Percentiles rank a stretch among this genome's conserved stretches.
Evolutionary conservation across 2,113 vertebrate genomes (phyloP).

Genomic region (Lethenteron reissneri): DNA sequence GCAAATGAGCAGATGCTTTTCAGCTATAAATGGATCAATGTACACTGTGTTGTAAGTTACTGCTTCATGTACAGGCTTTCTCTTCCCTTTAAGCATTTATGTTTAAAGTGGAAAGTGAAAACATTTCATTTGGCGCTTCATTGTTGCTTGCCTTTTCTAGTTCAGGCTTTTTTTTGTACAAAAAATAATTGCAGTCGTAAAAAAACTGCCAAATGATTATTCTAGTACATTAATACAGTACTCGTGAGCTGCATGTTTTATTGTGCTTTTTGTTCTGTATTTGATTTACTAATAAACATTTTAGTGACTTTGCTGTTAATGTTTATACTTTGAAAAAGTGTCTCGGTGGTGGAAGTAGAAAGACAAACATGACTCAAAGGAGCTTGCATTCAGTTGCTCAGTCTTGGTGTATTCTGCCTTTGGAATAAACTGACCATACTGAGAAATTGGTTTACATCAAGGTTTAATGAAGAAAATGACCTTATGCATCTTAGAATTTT

Average conservation of each 20-base stretch:
- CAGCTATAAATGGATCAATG: too few relatives aligned
- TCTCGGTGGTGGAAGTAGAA: neutral
- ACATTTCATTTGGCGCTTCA: neutral
- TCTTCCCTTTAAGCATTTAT: too few relatives aligned
- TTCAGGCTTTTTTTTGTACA: neutral
- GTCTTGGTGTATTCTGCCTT: neutral
- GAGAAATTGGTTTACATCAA: neutral
- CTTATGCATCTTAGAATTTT: neutral
- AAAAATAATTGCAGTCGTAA: neutral
- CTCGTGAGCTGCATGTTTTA: constrained; percentile 1
- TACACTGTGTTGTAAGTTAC: too few relatives aligned
- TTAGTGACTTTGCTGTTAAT: neutral
- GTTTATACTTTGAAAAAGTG: neutral
- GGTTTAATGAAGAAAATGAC: neutral
- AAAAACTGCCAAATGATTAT: constrained; percentile 3
- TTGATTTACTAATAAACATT: constrained; percentile 2
- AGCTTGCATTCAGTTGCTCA: neutral
- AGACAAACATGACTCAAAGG: neutral
- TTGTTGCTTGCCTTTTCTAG: neutral
- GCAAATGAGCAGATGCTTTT: too few relatives aligned
- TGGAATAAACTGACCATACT: neutral
- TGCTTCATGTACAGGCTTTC: too few relatives aligned
- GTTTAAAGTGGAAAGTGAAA: neutral
- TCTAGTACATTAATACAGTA: neutral
- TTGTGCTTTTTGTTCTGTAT: constrained; percentile 1